These are phyloP conservation scores for Brachionus manjavacas DNA, from an alignment of 1,140 invertebrate species.

Conservation along the genomic window DNA sequence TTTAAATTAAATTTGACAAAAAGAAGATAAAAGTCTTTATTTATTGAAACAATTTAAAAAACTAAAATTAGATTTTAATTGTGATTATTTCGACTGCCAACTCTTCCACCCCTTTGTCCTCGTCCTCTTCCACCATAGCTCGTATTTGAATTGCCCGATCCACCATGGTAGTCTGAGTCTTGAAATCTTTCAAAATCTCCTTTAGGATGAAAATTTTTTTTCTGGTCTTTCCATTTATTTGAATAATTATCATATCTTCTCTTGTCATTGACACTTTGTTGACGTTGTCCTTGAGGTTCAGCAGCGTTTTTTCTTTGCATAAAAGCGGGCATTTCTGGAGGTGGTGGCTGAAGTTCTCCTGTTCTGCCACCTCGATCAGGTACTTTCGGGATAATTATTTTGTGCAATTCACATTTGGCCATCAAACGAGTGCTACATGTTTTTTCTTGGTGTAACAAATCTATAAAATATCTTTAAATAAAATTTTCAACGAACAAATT, in stretches of 20 bases:
- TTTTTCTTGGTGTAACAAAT: conserved; percentile 23
- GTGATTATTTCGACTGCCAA: background rate
- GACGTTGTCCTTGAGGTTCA: background rate
- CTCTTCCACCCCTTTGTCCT: background rate
- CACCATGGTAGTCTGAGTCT: background rate
- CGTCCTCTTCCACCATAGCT: background rate
- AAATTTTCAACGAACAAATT: no score
- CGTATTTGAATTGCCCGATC: background rate
- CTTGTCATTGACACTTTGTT: background rate
- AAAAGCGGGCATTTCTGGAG: conserved; percentile 80
- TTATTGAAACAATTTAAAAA: background rate
- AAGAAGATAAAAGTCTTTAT: background rate
- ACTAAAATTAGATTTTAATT: background rate
- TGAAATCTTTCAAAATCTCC: conserved; percentile 14
- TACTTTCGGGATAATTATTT: conserved; percentile 47
- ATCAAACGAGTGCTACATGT: conserved; percentile 35
- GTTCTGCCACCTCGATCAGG: conserved; percentile 78
- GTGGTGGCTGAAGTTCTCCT: conserved; percentile 78
- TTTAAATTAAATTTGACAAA: no score
- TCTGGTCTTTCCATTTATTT: background rate
- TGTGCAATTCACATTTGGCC: conserved; percentile 20
- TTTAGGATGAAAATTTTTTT: background rate
- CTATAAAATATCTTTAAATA: background rate
- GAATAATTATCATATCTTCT: background rate
- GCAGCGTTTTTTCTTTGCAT: background rate